Evolutionary conservation across 2,113 vertebrate genomes (phyloP), one percentile per base, ranked within the genome.

Genomic region (Odobenus rosmarus): DNA sequence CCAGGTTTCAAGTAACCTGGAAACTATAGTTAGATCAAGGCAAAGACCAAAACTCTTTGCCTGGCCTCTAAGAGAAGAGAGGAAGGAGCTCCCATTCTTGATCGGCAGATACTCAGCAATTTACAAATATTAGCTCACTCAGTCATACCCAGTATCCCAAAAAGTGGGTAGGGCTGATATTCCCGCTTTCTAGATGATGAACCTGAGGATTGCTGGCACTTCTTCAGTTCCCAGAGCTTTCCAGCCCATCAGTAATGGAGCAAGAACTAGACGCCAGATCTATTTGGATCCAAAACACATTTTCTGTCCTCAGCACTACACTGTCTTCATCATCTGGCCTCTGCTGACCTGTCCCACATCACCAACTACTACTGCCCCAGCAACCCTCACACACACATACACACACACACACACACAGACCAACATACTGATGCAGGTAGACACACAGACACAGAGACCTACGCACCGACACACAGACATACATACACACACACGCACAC

Each of bases 131-230:
- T 2, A 53, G 24, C 42, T 55, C n/a, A 1, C n/a, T 91, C 28
- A 18, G 49, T n/a, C 80, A 71, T 26, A 28, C 46, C 79, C 72
- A 18, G 23, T 9, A 33, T 0, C n/a, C 36, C 14, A 33, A 5
- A 33, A n/a, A 14, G 39, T 10, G 3, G 74, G 7, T 11, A 7
- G 46, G 26, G 19, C 4, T 1, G 53, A 55, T 0, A 10, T 15
- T 49, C 71, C 46, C 57, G 61, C 36, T 53, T 67, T 64, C 57
- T 81, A 86, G 72, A 23, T 1, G 33, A 77, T 11, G 33, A 74
- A 18, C 23, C 55, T 14, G 46, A 83, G 79, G 31, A 1, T 0
- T n/a, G 23, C 26, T 12, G 51, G 31, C 15, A 42, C 0, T 1
- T 16, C 1, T 21, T 3, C 6, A 13, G 19, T 4, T 36, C 10